Base-by-base conservation (phyloP, 2,888 invertebrate genomes). In the Orchesellides sinensis region DNA sequence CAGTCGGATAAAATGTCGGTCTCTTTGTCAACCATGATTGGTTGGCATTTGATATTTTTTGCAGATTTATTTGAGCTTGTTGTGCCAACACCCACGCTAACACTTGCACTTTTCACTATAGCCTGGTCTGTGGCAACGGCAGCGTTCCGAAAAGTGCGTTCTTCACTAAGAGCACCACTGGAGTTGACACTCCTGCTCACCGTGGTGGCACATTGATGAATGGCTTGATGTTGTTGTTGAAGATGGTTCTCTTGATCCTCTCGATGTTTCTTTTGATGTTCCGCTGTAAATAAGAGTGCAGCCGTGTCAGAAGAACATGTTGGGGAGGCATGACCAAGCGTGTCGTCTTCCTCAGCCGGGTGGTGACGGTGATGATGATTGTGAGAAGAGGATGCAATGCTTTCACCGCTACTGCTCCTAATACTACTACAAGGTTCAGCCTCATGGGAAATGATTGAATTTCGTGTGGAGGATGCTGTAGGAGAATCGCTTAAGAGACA, bases 1-100 rank as follows among this genome's bases (percentile, higher is more conserved):
- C 88, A 88, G 72, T 88, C 88, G 54, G 87, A 87, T 10, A 88
- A 73, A 63, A 88, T 88, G 49, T 88, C 88, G 10, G 85, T 86
- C 54, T 86, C 84, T 74, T 86, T 86, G 61, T 86, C 85, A 23
- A 85, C 83, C 85, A 84, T 84, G 17, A 73, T 69, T 19, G 75
- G 70, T 35, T 47, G 65, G 4, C 21, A 27, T n/a, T 56, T 32
- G 3, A 1, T 14, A 17, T 14, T 3, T 40, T 72, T 72, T 1
- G 47, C 66, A 25, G 81, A 75, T 54, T 68, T 81, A 35, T 81
- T 81, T 32, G 74, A 74, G 49, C 74, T 63, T 25, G 73, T 75
- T n/a, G 81, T 74, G 23, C 75, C 82, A 25, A 78, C 78, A 23
- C 77, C 83, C 35, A 78, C 74, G 70, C 82, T 79, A 32, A 81